Percentiles rank a stretch among this genome's conserved stretches.
Conservation (phyloP, 2,888 invertebrate genomes). For the Gari tellinella region DNA sequence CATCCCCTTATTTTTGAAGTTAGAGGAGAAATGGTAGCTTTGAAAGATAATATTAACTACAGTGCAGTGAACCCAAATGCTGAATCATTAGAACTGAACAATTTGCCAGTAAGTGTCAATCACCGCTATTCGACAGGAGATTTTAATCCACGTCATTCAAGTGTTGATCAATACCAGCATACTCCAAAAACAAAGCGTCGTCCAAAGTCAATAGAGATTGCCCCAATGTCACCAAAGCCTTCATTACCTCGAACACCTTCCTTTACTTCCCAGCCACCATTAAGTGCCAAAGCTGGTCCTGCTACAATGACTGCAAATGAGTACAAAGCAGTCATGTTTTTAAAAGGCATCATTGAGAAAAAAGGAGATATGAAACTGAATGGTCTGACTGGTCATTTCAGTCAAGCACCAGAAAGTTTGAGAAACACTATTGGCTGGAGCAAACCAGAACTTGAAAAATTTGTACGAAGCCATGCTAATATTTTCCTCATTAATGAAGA, state of each 20-base stretch:
- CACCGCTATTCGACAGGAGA: slow-evolving; percentile 42
- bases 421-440: slow-evolving; percentile 83
- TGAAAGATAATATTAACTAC: slow-evolving; percentile 80
- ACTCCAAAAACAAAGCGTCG: slow-evolving; percentile 75
- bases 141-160: slow-evolving; percentile 38
- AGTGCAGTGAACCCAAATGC: slow-evolving; percentile 76
- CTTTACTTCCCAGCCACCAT: slow-evolving; percentile 47
- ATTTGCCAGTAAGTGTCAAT: slow-evolving; percentile 34
- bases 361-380: slow-evolving; percentile 80
- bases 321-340: slow-evolving; percentile 84
- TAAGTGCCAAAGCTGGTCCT: slow-evolving; percentile 75
- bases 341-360: slow-evolving; percentile 83
- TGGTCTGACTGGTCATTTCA: slow-evolving; percentile 80
- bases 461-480: slow-evolving; percentile 80
- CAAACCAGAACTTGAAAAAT: slow-evolving; percentile 82
- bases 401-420: slow-evolving; percentile 82
- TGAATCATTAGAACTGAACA: slow-evolving; percentile 71
- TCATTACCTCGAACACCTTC: slow-evolving; percentile 63
- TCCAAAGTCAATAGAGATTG: slow-evolving; percentile 76
- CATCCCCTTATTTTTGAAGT: slow-evolving; percentile 84
- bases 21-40: slow-evolving; percentile 82
- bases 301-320: slow-evolving; percentile 84
- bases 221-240: slow-evolving; percentile 62
- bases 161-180: slow-evolving; percentile 35
- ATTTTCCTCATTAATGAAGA: slow-evolving; percentile 82